Evolutionary conservation across 2,113 vertebrate genomes (phyloP).

Genomic region (Burhinus bistriatus): DNA sequence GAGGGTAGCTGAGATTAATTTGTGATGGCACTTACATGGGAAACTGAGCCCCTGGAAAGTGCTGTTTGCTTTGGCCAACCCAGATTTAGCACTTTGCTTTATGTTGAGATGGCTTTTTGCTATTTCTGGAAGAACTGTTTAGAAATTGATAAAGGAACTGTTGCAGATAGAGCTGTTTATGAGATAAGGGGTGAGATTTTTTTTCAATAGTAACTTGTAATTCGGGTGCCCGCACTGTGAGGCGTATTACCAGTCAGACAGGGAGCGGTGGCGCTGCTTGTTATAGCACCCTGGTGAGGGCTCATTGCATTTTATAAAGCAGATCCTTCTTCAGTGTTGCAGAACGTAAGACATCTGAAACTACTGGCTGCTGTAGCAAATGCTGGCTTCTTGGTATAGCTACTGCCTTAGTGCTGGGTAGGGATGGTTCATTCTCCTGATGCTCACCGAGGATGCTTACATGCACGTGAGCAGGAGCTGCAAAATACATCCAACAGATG

Average conservation of each 20-base stretch:
- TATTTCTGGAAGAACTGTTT: background rate
- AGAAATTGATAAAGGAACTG: background rate
- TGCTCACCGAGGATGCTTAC: rapidly evolving
- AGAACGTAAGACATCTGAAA: background rate
- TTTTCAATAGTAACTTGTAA: background rate
- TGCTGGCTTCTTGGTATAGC: background rate
- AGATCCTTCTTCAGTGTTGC: rapidly evolving
- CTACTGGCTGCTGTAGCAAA: background rate
- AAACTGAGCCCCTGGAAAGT: background rate
- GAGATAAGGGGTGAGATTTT: background rate
- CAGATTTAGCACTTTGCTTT: background rate
- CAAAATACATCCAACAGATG: background rate
- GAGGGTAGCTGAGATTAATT: background rate
- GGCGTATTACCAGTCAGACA: rapidly evolving
- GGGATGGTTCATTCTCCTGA: background rate
- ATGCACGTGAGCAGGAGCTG: background rate
- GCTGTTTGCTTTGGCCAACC: background rate
- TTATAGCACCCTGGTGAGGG: background rate
- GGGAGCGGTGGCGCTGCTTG: background rate
- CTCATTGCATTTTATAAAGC: background rate
- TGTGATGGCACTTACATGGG: background rate
- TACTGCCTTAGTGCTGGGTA: background rate
- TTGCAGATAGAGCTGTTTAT: background rate
- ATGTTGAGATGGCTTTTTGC: background rate
- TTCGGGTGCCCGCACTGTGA: background rate